Percentiles rank a stretch among this genome's conserved stretches.
These are phyloP conservation scores for Labia minor DNA, from an alignment of 2,888 invertebrate species.

Conservation along the genomic window DNA sequence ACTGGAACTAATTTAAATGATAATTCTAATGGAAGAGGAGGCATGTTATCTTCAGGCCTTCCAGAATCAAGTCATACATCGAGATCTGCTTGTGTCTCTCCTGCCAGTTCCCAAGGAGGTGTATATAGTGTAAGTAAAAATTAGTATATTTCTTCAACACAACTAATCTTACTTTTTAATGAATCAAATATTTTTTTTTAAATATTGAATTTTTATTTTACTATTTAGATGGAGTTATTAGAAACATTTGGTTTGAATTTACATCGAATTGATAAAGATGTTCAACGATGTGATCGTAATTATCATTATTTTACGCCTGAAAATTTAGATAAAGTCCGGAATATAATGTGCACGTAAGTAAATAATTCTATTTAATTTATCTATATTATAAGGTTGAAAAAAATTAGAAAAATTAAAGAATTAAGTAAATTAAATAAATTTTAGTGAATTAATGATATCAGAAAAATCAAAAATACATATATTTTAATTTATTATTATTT, in stretches of 20 bases:
- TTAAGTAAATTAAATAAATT: not conserved
- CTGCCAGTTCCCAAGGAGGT: slow-evolving; percentile 84
- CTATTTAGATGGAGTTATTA: slow-evolving; percentile 64
- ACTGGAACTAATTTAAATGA: not conserved
- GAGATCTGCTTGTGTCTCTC: slow-evolving; percentile 64
- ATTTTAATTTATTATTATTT: too few relatives aligned
- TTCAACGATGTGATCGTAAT: slow-evolving; percentile 88
- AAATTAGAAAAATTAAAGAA: too few relatives aligned
- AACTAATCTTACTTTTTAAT: slow-evolving; percentile 3
- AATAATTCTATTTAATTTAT: too few relatives aligned
- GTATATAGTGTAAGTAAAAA: slow-evolving; percentile 75
- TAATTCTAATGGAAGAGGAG: slow-evolving; percentile 34
- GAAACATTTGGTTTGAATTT: slow-evolving; percentile 79
- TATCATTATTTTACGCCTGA: slow-evolving; percentile 79
- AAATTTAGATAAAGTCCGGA: slow-evolving; percentile 82
- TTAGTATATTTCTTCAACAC: slow-evolving; percentile 19
- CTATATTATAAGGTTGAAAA: too few relatives aligned
- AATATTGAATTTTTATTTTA: too few relatives aligned
- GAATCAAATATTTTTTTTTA: slow-evolving; percentile 14
- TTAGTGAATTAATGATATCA: not conserved
- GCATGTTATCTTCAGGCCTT: slow-evolving; percentile 24
- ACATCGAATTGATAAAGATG: slow-evolving; percentile 93
- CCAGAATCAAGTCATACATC: slow-evolving; percentile 38
- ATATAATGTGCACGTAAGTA: slow-evolving; percentile 90
- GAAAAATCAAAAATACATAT: not conserved